Base-by-base conservation (phyloP, 1,140 invertebrate genomes). In the Hylaeus anthracinus region DNA sequence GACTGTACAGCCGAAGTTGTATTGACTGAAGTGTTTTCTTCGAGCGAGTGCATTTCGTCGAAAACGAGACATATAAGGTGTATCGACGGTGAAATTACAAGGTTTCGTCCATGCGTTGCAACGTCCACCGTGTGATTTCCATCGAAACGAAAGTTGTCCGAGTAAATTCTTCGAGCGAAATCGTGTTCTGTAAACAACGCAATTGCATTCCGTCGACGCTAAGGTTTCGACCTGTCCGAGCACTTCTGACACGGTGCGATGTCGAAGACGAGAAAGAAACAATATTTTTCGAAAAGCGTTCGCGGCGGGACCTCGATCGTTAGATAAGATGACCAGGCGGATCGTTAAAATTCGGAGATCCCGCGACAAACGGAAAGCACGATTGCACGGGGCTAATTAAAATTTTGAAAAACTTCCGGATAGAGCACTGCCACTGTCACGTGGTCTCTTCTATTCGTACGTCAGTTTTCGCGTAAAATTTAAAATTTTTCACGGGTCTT, bases 1-100 rank as follows among this genome's bases (percentile, higher is more conserved):
- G 84, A 88, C 87, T 89, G 85, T 89, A 84, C 77, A 83, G 67
- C 82, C 72, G 88, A 75, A 88, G 83, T 90, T 90, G 80, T 90
- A 90, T 90, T 90, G 89, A 90, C 90, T 75, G 76, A 72, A 76
- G 66, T 51, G 72, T 83, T 85, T 87, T 64, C 79, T 82, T 78
- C 56, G 75, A 56, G 51, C n/a, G 37, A 63, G 66, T 79, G 43
- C 60, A 72, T 79, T 87, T 80, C 37, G 71, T 56, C 26, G 0
- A 70, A 86, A 72, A 83, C 58, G 39, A 79, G 71, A 53, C 51
- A 39, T 64, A 53, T 39, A 75, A 72, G 60, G 53, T 55, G 41
- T 56, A 12, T 61, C 8, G 8, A 64, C 15, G 26, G 56, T 65
- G 45, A 61, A 70, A 77, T 80, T 48, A 14, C 26, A 55, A 69